Percentiles rank a stretch among this genome's conserved stretches.
Conservation (phyloP, 1,140 invertebrate species). For the Drosophila takahashii region DNA sequence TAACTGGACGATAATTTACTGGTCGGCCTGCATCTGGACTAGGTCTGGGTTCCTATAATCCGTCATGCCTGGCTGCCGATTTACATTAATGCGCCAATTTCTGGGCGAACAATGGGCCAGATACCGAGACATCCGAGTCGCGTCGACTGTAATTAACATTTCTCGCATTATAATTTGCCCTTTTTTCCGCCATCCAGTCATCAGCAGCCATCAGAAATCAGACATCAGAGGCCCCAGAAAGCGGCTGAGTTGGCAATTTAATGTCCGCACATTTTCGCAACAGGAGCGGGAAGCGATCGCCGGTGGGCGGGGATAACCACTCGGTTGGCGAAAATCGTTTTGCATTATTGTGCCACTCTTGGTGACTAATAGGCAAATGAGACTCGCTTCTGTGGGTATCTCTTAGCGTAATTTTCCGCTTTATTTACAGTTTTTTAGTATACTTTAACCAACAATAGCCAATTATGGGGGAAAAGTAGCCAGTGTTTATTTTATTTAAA, state of each 20-base stretch:
- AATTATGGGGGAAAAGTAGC: conserved; percentile 10
- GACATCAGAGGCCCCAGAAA: conserved; percentile 23
- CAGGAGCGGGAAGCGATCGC: conserved; percentile 31
- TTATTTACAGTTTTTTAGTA: not conserved
- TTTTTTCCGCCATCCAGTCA: conserved; percentile 60
- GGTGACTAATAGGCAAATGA: conserved; percentile 62
- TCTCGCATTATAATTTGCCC: conserved; percentile 78
- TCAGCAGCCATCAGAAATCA: conserved; percentile 18
- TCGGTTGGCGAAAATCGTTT: conserved; percentile 39
- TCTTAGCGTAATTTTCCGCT: conserved; percentile 14
- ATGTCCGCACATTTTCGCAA: conserved; percentile 67
- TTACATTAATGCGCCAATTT: conserved; percentile 75
- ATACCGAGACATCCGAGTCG: conserved; percentile 42
- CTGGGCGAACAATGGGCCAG: conserved; percentile 60
- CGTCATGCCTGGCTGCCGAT: conserved; percentile 69
- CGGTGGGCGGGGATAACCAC: conserved; percentile 5
- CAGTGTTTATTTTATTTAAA: not conserved
- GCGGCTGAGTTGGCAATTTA: conserved; percentile 58
- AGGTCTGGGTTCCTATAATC: conserved; percentile 68
- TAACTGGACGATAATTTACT: conserved; percentile 74
- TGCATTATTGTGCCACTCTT: conserved; percentile 35
- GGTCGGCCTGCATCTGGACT: conserved; percentile 41
- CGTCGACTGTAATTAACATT: conserved; percentile 78
- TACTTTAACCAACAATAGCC: conserved; percentile 12
- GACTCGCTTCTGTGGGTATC: conserved; percentile 15